Percentiles rank a stretch among this genome's conserved stretches.
Evolutionary conservation across 2,888 invertebrate species (phyloP).

Genomic region (Nesidiocoris tenuis): DNA sequence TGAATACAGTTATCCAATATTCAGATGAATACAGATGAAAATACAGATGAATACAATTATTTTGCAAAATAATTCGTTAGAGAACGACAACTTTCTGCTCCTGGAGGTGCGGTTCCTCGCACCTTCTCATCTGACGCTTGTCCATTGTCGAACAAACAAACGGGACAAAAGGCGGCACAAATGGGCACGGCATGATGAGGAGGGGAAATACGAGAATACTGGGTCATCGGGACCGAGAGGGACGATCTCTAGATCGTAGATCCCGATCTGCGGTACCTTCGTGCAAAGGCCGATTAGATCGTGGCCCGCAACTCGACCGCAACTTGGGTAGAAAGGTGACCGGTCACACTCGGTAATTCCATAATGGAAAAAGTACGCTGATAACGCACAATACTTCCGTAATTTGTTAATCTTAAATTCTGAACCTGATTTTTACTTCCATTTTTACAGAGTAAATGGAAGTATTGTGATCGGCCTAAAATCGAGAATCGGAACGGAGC

Average conservation of each 20-base stretch:
- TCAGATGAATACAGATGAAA: no score
- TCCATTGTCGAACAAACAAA: constrained; percentile 9
- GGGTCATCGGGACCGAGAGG: constrained; percentile 23
- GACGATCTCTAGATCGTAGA: background rate
- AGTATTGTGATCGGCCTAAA: no score
- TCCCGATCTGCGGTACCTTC: background rate
- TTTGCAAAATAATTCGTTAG: background rate
- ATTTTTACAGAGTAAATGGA: no score
- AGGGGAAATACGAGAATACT: background rate
- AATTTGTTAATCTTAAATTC: no score
- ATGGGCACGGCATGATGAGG: background rate
- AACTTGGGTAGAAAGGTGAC: background rate
- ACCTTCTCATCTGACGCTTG: background rate
- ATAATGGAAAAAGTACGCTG: no score
- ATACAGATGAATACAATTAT: no score
- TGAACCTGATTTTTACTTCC: no score
- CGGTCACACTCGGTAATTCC: background rate
- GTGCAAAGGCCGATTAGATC: background rate
- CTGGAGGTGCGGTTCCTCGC: background rate
- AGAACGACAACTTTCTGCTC: background rate
- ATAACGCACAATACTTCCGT: no score
- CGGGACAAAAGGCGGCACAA: constrained; percentile 18
- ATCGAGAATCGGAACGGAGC: no score
- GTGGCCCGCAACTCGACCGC: background rate
- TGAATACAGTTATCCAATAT: no score